Base-by-base conservation (phyloP, 2,888 invertebrate genomes). In the Alloscopus bannaensis region DNA sequence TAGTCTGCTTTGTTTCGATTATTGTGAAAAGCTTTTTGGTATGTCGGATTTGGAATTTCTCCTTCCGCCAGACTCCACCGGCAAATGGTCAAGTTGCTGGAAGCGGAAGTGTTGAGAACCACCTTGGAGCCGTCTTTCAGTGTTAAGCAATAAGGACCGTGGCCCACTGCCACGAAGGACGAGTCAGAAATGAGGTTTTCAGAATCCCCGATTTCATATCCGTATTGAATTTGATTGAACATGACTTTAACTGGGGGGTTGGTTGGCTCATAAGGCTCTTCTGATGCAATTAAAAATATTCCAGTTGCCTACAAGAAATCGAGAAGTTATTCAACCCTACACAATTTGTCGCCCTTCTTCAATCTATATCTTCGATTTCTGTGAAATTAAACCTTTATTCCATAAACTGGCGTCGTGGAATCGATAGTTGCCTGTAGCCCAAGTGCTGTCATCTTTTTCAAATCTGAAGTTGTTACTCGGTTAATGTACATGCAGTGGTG, bases 401-500 rank as follows among this genome's bases (percentile, higher is more conserved):
- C 68, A 22, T n/a, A 3, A 1, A 69, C 68, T 1, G 36, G 11
- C 8, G 22, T 8, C 1, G 26, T 26, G 11, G 68, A 3, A 36
- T 22, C 29, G 52, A 66, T 4, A 1, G n/a, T 2, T 0, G 66
- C 52, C 24, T 66, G 28, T 13, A 47, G 16, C 16, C 52, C 66
- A 31, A 20, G 31, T 8, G 11, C 1, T 22, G 60, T 26, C 47
- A 71, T 18, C n/a, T 50, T 11, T 0, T 18, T 29, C 1, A 45
- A 0, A 22, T 26, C 55, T 40, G 24, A 24, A 3, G n/a, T 29
- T 0, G 75, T 6, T 18, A 66, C 2, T 3, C 57, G 28, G n/a
- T 66, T 75, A 11, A 75, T 31, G 24, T 26, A n/a, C 52, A 66
- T 26, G 59, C 75, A 75, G 13, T 50, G 45, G 42, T 75, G 75